Evolutionary conservation across 1,140 invertebrate species (phyloP), one percentile per base, ranked within the genome.

Genomic region (Leucophenga varia): DNA sequence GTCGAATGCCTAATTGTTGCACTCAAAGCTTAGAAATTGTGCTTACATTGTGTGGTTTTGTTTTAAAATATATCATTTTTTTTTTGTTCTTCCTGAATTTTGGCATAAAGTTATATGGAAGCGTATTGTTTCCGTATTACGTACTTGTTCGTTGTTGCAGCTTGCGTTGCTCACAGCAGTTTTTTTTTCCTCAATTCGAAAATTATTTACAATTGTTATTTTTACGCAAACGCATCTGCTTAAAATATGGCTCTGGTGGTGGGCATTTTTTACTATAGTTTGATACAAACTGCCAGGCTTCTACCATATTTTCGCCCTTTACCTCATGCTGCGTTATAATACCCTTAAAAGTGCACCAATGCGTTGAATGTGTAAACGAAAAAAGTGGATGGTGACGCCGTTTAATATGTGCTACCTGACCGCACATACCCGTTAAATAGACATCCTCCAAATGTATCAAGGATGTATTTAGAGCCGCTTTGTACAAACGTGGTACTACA

Each of bases 391-490:
- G 51, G 47, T 75, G 68, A 8, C 52, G 48, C 0, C 60, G 54
- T 13, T 13, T 53, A 3, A 75, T 44, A n/a, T 58, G 47, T 0
- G 64, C 55, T 7, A 43, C 57, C 32, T 64, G 59, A 0, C 70
- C 73, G 41, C 71, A 72, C 3, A 74, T 44, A 10, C 91, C 92
- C 5, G 91, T 94, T 12, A 93, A 82, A 68, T 86, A 95, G 37
- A 94, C 86, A 67, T 94, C 92, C 69, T 95, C 92, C 16, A 92
- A 71, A 64, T 91, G 87, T 50, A 92, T 81, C 25, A 90, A 77
- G 6, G 84, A 82, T 9, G 85, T 88, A 32, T 75, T 74, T 1
- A 91, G 64, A 1, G 90, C 84, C 12, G 85, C 81, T 16, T 81
- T 67, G 63, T 89, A 91, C 7, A 94, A 76, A 47, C 79, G 83